Evolutionary conservation across 2,797 vertebrate genomes (phyloP).

Genomic region (Alfaro cultratus): DNA sequence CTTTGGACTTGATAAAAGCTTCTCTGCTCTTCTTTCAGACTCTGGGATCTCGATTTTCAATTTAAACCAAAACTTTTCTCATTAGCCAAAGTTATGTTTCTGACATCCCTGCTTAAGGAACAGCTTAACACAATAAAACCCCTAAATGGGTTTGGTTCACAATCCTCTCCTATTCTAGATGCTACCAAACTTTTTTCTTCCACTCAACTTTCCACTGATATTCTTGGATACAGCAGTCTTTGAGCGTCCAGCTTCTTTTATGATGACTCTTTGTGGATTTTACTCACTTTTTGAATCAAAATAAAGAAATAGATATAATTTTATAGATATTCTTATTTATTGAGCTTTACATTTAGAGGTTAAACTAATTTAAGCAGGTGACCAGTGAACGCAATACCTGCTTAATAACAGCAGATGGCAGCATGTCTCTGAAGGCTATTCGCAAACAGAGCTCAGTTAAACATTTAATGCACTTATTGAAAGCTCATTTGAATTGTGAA

Average conservation of each 20-base stretch:
- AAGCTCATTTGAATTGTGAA: background rate
- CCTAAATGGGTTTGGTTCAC: background rate
- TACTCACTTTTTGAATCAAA: background rate
- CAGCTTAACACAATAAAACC: background rate
- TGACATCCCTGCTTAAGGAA: background rate
- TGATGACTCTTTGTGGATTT: background rate
- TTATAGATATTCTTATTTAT: background rate
- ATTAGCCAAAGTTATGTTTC: background rate
- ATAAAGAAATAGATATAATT: background rate
- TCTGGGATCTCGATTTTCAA: background rate
- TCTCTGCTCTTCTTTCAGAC: background rate
- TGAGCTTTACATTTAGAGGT: background rate
- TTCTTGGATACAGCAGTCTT: background rate
- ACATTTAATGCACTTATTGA: background rate
- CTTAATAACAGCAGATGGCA: conserved; percentile 73
- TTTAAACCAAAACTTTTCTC: background rate
- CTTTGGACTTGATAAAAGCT: background rate
- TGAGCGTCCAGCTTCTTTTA: background rate
- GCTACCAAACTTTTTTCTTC: background rate
- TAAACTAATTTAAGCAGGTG: background rate
- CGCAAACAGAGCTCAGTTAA: background rate
- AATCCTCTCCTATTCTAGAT: background rate
- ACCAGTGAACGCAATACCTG: conserved; percentile 4
- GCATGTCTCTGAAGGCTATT: conserved; percentile 43
- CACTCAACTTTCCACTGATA: background rate